Percentiles rank a stretch among this genome's conserved stretches.
Conservation (phyloP, 2,113 vertebrate species). For the Lipotes vexillifer region DNA sequence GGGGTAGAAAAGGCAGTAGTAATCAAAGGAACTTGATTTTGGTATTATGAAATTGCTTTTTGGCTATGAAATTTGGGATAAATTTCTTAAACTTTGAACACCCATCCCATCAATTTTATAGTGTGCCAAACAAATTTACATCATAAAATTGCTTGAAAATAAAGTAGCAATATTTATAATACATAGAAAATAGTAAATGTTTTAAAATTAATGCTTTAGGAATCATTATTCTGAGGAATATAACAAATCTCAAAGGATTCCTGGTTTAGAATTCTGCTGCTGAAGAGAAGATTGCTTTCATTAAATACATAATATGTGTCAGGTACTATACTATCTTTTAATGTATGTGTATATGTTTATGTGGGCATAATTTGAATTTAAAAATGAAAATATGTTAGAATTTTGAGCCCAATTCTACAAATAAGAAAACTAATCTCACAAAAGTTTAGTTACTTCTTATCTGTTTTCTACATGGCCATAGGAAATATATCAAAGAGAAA, state of each 20-base stretch:
- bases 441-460: background rate
- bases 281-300: background rate
- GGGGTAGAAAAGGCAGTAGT: background rate
- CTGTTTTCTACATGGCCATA: background rate
- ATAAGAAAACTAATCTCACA: background rate
- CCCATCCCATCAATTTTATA: background rate
- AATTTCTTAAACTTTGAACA: background rate
- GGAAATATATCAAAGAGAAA: background rate
- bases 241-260: background rate
- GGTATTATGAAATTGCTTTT: background rate
- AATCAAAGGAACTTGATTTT: background rate
- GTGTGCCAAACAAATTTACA: background rate
- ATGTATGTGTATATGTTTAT: background rate
- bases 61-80: background rate
- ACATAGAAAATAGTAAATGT: background rate
- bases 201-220: background rate
- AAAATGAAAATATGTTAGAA: background rate
- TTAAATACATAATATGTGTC: background rate
- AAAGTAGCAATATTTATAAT: background rate
- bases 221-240: background rate
- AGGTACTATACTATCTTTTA: background rate
- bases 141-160: background rate
- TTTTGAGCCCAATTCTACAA: background rate
- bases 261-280: background rate
- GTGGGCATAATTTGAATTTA: background rate